Evolutionary conservation across 2,797 vertebrate species (phyloP).

Genomic region (Pseudomugil gertrudae): DNA sequence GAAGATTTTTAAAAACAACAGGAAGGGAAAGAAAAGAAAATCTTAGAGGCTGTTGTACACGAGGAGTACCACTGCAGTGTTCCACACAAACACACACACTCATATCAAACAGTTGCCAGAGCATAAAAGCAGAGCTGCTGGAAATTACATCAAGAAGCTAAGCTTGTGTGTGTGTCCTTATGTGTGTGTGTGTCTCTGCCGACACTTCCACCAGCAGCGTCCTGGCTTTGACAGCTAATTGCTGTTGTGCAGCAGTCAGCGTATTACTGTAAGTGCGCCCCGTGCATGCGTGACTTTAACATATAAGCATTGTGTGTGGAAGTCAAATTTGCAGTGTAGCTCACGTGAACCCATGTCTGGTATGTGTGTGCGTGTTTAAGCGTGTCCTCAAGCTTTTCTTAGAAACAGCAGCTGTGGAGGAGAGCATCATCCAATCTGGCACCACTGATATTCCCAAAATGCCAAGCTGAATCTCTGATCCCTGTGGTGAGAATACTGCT

Average conservation of each 20-base stretch:
- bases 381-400: constrained; percentile 77
- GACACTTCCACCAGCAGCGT: constrained; percentile 31
- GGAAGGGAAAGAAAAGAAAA: constrained; percentile 23
- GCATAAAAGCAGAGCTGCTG: constrained; percentile 55
- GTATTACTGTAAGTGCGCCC: constrained; percentile 42
- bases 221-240: constrained; percentile 56
- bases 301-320: constrained; percentile 12
- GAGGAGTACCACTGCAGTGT: constrained; percentile 22
- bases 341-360: constrained; percentile 34
- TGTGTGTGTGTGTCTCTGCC: constrained; percentile 34
- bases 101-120: constrained; percentile 36
- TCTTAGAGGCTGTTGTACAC: constrained; percentile 41
- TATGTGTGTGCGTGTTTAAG: constrained; percentile 25
- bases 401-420: constrained; percentile 81
- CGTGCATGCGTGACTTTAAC: constrained; percentile 25
- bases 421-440: constrained; percentile 71
- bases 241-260: constrained; percentile 27
- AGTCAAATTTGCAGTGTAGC: constrained; percentile 33
- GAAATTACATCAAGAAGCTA: constrained; percentile 58
- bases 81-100: constrained; percentile 20
- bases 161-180: constrained; percentile 32
- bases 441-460: constrained; percentile 78
- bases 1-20: constrained; percentile 39
- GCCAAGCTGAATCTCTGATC: constrained; percentile 69
- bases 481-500: constrained; percentile 59